These are phyloP conservation scores for Agraylea sexmaculata DNA, from an alignment of 1,140 invertebrate species.

Conservation along the genomic window DNA sequence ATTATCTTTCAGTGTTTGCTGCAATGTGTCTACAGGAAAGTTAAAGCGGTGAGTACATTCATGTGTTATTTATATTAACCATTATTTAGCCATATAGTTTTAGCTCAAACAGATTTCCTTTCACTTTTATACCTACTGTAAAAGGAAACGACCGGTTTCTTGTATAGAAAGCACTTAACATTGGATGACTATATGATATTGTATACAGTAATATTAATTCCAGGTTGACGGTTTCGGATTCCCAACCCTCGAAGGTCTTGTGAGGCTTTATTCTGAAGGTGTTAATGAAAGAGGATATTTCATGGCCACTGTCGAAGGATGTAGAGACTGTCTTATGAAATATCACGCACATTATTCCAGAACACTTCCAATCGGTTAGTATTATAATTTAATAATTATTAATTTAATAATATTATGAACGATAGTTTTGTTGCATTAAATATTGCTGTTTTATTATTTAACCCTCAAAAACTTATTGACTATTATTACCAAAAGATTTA, in stretches of 20 bases:
- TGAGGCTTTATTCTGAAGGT: constrained; percentile 55
- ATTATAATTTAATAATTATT: constrained; percentile 10
- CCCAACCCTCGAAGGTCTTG: constrained; percentile 53
- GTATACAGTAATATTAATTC: constrained; percentile 8
- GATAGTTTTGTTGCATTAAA: too few relatives aligned
- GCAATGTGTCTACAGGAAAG: constrained; percentile 54
- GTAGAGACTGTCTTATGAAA: constrained; percentile 49
- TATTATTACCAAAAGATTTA: too few relatives aligned
- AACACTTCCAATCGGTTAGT: constrained; percentile 36
- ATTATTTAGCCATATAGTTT: background rate
- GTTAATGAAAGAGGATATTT: constrained; percentile 57
- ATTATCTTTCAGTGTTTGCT: constrained; percentile 46
- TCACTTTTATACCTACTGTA: background rate
- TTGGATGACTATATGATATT: background rate
- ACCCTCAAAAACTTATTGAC: too few relatives aligned
- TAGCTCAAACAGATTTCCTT: background rate
- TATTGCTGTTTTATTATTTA: too few relatives aligned
- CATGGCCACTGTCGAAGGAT: constrained; percentile 52
- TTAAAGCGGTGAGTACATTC: constrained; percentile 47
- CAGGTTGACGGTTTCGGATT: constrained; percentile 46
- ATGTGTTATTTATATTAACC: background rate
- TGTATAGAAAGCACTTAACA: background rate
- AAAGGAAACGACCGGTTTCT: background rate
- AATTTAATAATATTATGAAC: too few relatives aligned
- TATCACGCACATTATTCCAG: constrained; percentile 38